Base-by-base conservation (phyloP, 92 coral and sea anemone species). In the Meandrina meandrites region DNA sequence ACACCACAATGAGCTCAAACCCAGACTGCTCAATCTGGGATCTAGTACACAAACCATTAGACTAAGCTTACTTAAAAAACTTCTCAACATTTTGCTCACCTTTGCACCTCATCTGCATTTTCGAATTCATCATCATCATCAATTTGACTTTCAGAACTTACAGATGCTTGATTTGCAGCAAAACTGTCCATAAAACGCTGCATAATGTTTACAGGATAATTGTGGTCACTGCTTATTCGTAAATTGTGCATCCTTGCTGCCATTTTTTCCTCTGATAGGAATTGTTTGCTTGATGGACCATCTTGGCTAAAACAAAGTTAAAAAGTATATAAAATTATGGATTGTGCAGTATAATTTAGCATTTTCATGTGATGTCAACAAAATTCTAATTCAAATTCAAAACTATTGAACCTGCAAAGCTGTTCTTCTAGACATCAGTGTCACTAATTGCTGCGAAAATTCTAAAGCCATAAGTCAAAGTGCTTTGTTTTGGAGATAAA, bases 191-290 rank as follows among this genome's bases (percentile, higher is more conserved):
- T 19, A n/a, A 71, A 54, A 5, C 57, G n/a, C 45, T 79, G 93
- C 57, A 87, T 75, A 31, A 90, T 88, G 86, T 88, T 97, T 9
- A 87, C 70, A 58, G 86, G 84, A 79, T 95, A 93, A 67, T 74
- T 90, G 84, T 93, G 97, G 86, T 97, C 98, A 80, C 77, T 95
- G 75, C 96, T 95, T 66, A 97, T 97, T 78, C 91, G 82, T 58
- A 97, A 89, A 75, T 94, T 93, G 91, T 97, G 93, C 98, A 97
- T 95, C 86, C 92, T 92, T 85, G 98, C 98, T 15, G 99, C 98
- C 99, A 97, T 97, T 87, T 87, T 92, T 79, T 95, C 98, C 62
- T 96, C 99, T 31, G 98, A 93, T 28, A 97, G 89, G 30, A 87
- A 87, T 54, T 91, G 96, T 83, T 97, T 97, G 50, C 89, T 83